Base-by-base conservation (phyloP, 1,140 invertebrate genomes). In the Macrocentrus cingulum region DNA sequence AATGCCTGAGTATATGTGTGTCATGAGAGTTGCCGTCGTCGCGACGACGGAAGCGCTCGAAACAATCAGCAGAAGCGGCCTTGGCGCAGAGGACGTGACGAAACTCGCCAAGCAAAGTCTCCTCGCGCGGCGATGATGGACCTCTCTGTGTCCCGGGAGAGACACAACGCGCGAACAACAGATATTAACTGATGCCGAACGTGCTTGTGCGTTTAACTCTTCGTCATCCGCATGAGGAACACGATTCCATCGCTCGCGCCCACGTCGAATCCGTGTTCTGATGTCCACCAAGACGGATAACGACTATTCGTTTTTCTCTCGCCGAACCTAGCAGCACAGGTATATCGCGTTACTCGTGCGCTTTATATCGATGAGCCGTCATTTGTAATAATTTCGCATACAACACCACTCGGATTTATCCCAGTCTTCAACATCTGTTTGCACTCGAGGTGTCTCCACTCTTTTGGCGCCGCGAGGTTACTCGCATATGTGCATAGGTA, bases 61-160 rank as follows among this genome's bases (percentile, higher is more conserved):
- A 73, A 69, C 71, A 73, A 71, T 71, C 68, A 70, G 62, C 48
- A 19, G n/a, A n/a, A n/a, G 55, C 48, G 55, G 63, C 61, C 65
- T 70, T 66, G 60, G 63, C 59, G 52, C 54, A 41, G 50, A 56
- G 51, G 60, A 73, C 68, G 70, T 72, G 68, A 72, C 67, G 63
- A 58, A 60, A 63, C 62, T 65, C 36, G 46, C 19, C 22, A 70
- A 64, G 55, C 52, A n/a, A n/a, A n/a, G 9, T 44, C 9, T 23
- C 42, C 19, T 13, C 45, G 29, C 20, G 16, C 37, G 8, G n/a
- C 20, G 37, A 22, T 36, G 9, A 13, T 39, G 50, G 32, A n/a
- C 11, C 39, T 13, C 19, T 15, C 8, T 13, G 18, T 37, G 18
- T 25, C 36, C 23, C 7, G 15, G 22, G 19, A 50, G 25, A 20